phyloP scores from a whole-genome alignment of 2,797 vertebrate genomes.

The Oryzias sinensis region DNA sequence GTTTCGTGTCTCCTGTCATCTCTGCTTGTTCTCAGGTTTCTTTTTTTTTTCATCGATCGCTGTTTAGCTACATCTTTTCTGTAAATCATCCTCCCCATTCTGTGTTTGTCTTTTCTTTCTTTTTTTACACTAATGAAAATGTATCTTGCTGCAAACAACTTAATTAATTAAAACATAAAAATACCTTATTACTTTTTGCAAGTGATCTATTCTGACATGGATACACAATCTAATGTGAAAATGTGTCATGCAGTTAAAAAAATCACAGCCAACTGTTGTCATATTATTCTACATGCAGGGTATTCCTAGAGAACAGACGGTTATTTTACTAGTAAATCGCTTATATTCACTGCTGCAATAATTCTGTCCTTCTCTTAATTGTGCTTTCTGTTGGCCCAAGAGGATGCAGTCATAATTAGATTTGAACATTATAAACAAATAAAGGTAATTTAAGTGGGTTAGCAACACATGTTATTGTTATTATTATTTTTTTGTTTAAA shows the following conservation, averaged over 20 bases:
- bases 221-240: constrained; percentile 4
- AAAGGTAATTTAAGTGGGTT: no score
- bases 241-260: constrained; percentile 35
- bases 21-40: constrained; percentile 34
- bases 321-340: constrained; percentile 41
- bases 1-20: constrained; percentile 32
- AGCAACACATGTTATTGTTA: no score
- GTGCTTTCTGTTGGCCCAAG: neutral
- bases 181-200: neutral
- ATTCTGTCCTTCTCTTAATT: constrained; percentile 31
- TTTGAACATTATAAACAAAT: no score
- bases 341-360: constrained; percentile 32
- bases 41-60: constrained; percentile 16
- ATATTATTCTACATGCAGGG: constrained; percentile 39
- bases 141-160: no score
- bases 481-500: no score
- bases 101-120: constrained; percentile 29
- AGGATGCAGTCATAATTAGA: no score
- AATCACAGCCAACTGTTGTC: constrained; percentile 58
- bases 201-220: constrained; percentile 6
- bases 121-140: neutral
- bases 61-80: neutral
- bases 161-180: no score
- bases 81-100: neutral
- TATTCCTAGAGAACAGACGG: constrained; percentile 35